Base-by-base conservation (phyloP, 2,888 invertebrate species). In the Cephus pygmeus region DNA sequence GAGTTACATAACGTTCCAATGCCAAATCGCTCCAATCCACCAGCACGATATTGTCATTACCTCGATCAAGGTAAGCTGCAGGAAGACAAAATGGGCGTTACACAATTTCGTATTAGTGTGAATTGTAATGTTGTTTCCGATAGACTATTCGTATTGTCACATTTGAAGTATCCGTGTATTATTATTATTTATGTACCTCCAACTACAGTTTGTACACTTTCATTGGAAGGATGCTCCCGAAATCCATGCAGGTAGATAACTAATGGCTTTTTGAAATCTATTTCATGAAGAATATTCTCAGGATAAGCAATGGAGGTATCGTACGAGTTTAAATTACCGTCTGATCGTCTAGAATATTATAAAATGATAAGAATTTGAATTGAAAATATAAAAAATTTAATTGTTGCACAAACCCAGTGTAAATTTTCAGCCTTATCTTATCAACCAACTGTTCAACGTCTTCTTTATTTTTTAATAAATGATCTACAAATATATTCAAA, bases 1-100 rank as follows among this genome's bases (percentile, higher is more conserved):
- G 84, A 34, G 31, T 75, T 30, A 81, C 0, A 74, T 89, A 89
- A 77, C 79, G 79, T 68, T 76, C 80, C 11, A 56, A 81, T 12
- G 88, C 82, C 12, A 87, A 73, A 15, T 81, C 75, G 76, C 88
- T 87, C 89, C 89, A 89, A 78, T 89, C 89, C 23, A 88, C 75
- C 12, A 85, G 12, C 3, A 87, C 76, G 1, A 89, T 81, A 71
- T 89, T 89, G 9, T 86, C 87, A 36, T 78, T 79, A 9, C 82
- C 85, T 75, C 82, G 81, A 4, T 86, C 69, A 23, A 88, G 82
- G 81, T 88, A 84, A 0, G 85, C 89, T 89, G 9, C 31, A 11
- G 12, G 71, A 71, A 11, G 71, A 71, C 33, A 31, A 31, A 30
- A 33, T 33, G 11, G 33, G 12, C 31, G 69, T 69, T 33, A 69